Percentiles rank a stretch among this genome's conserved stretches.
phyloP scores from a whole-genome alignment of 2,888 invertebrate species.

The Pachydiplax longipennis region DNA sequence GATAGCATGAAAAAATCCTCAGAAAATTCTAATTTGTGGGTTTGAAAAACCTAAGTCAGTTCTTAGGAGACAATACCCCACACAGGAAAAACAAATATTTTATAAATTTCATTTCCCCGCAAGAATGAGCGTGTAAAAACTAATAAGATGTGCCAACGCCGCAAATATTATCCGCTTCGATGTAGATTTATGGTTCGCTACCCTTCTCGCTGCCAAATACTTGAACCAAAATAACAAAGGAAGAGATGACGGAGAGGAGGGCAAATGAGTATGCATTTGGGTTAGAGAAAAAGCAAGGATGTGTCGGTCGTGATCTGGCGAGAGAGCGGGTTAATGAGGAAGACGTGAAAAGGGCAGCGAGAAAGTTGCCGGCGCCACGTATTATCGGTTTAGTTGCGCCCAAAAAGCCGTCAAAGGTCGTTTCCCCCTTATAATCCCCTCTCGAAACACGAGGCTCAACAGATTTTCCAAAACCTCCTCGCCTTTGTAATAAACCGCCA shows the following conservation, averaged over 20 bases:
- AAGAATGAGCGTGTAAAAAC: no score
- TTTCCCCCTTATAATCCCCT: neutral
- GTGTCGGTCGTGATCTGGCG: neutral
- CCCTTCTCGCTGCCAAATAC: no score
- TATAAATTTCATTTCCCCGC: no score
- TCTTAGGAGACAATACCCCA: no score
- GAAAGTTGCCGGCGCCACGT: neutral
- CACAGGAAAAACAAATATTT: no score
- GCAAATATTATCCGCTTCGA: no score
- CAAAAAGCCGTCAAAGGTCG: neutral
- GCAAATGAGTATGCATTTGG: neutral
- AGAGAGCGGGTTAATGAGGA: no score
- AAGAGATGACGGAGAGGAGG: neutral
- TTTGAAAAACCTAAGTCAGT: no score
- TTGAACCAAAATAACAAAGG: neutral
- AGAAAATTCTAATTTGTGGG: no score
- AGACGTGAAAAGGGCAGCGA: neutral
- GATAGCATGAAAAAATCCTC: no score
- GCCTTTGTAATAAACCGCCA: neutral
- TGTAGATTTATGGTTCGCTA: no score
- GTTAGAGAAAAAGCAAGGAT: neutral
- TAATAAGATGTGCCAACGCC: no score
- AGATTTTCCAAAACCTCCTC: neutral
- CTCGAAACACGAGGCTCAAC: neutral
- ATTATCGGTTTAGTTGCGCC: neutral